Conservation (phyloP, 2,113 vertebrate species). For the Leucopsar rothschildi region DNA sequence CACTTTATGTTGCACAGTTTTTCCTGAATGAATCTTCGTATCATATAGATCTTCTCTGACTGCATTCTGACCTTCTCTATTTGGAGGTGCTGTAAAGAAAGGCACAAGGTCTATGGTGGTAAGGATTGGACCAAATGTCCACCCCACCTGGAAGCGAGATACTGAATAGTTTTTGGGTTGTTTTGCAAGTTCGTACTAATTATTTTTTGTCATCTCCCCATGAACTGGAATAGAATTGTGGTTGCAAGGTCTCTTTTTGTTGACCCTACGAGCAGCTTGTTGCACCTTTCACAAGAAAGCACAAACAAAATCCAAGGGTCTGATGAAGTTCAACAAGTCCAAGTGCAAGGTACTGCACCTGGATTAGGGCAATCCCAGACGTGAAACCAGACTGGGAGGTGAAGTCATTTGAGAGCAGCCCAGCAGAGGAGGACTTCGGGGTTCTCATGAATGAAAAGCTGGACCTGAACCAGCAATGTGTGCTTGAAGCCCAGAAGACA, state of each 20-base stretch:
- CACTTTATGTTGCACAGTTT: background rate
- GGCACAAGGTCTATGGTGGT: rapidly evolving
- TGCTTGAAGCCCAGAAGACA: background rate
- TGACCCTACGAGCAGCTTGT: background rate
- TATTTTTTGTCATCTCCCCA: background rate
- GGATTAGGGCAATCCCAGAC: background rate
- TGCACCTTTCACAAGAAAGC: background rate
- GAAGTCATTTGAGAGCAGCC: background rate
- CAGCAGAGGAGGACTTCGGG: background rate
- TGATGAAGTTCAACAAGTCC: background rate
- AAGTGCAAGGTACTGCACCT: background rate
- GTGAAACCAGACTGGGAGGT: background rate
- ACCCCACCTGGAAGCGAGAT: background rate
- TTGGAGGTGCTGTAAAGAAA: background rate
- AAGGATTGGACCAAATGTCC: background rate
- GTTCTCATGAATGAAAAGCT: background rate
- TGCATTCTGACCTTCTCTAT: background rate
- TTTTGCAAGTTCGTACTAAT: background rate
- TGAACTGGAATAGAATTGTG: background rate
- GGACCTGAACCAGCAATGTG: background rate
- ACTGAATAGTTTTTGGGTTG: background rate
- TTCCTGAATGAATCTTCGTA: background rate
- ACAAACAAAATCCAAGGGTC: background rate
- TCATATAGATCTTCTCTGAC: background rate
- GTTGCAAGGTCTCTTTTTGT: background rate